Percentiles rank a stretch among this genome's conserved stretches.
Evolutionary conservation across 1,140 invertebrate genomes (phyloP).

Genomic region (Linepithema humile): DNA sequence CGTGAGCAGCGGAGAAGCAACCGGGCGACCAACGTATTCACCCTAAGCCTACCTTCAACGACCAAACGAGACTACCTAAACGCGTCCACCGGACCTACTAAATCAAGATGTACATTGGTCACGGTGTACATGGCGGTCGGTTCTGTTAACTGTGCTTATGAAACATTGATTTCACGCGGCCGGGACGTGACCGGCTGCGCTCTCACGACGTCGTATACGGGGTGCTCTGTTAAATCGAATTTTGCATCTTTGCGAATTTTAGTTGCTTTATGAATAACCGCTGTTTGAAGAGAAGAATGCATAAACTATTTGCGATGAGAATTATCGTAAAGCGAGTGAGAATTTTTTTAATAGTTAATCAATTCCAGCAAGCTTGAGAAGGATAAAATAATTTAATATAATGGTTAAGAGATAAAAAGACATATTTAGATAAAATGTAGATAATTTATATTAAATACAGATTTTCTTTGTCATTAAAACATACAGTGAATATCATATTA

Average conservation of each 20-base stretch:
- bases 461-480: background rate
- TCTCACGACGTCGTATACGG: conserved; percentile 77
- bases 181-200: conserved; percentile 70
- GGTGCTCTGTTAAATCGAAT: conserved; percentile 69
- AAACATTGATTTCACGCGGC: conserved; percentile 85
- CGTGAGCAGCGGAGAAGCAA: conserved; percentile 75
- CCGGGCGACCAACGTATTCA: conserved; percentile 69
- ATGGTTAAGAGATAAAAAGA: no score
- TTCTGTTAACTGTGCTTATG: conserved; percentile 83
- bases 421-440: background rate
- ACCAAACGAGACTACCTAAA: conserved; percentile 76
- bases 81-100: conserved; percentile 81
- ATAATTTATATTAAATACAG: background rate
- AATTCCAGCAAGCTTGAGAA: background rate
- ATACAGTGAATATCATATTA: background rate
- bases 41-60: conserved; percentile 73
- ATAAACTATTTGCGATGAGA: background rate
- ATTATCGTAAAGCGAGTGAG: background rate
- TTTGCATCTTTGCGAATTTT: conserved; percentile 30
- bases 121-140: conserved; percentile 81
- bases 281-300: background rate
- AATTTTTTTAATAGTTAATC: background rate
- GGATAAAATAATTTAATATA: background rate
- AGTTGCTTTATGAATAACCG: background rate
- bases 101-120: conserved; percentile 85